Percentiles rank a stretch among this genome's conserved stretches.
Conservation (phyloP, 2,113 vertebrate species). For the Etheostoma spectabile region DNA sequence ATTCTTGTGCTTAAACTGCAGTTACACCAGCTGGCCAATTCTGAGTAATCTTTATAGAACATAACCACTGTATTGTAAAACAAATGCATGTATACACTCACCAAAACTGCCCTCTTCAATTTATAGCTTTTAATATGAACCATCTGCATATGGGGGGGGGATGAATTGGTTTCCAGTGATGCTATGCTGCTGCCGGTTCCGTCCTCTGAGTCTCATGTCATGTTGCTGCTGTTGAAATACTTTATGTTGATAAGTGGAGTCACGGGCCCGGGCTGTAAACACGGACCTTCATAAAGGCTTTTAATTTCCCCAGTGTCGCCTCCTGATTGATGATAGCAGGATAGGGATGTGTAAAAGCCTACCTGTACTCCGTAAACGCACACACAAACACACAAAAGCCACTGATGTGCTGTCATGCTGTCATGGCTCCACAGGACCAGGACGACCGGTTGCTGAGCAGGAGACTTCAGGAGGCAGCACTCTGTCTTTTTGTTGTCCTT, state of each 20-base stretch:
- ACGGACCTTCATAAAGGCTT: slow-evolving; percentile 54
- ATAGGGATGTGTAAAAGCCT: slow-evolving; percentile 44
- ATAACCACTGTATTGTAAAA: not conserved
- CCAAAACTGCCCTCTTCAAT: not conserved
- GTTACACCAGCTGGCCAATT: not conserved
- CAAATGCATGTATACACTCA: not conserved
- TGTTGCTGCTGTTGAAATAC: slow-evolving; percentile 33
- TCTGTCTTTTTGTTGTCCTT: not conserved
- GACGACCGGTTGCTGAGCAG: slow-evolving; percentile 20
- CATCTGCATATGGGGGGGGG: not conserved
- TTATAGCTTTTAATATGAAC: not conserved
- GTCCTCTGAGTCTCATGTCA: slow-evolving; percentile 27
- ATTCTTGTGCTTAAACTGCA: not conserved
- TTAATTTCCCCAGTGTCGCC: slow-evolving; percentile 71
- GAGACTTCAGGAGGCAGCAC: not conserved
- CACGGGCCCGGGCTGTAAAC: slow-evolving; percentile 30
- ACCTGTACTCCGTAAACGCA: slow-evolving; percentile 23
- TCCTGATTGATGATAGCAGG: slow-evolving; percentile 46
- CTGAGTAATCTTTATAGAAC: not conserved
- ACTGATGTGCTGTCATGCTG: slow-evolving; percentile 33
- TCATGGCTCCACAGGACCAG: slow-evolving; percentile 21
- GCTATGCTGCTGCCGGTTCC: not conserved
- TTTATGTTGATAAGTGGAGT: slow-evolving; percentile 48
- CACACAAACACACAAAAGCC: slow-evolving; percentile 20
- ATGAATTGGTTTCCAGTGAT: slow-evolving; percentile 2